Evolutionary conservation across 92 coral and sea anemone genomes (phyloP), one percentile per base, ranked within the genome.

Genomic region (Blastomussa wellsi): DNA sequence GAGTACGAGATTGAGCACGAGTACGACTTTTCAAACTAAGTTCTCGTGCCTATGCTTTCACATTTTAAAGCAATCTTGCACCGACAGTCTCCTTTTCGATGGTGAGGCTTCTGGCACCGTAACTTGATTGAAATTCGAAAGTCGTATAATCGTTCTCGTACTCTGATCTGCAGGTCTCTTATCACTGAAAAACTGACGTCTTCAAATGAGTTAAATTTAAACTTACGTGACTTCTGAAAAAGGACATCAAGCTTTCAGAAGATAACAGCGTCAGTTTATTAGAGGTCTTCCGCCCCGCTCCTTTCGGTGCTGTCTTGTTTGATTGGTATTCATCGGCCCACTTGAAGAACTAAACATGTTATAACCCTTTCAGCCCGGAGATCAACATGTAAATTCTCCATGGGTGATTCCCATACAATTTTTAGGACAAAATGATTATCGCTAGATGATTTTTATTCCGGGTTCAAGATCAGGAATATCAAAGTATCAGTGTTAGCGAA

Each of bases 271-370:
- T 60, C 16, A 94, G 82, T 85, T 90, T 97, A 42, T 64, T 89
- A 22, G 85, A 53, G 1, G 83, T 41, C 22, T 67, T 49, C 22
- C 26, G 52, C 2, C 77, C 79, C 47, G 78, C 36, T 39, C 69
- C 82, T 29, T 65, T 55, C 28, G 51, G 39, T 67, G 71, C 90
- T 52, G 51, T 52, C 64, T 84, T 80, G 65, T 64, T 65, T 12
- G 95, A 41, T 72, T 91, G 95, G 74, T 78, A 91, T 84, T 97
- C 95, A 86, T 97, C 94, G 7, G 93, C 99, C 99, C 99, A 97
- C 80, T 94, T 91, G 86, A 97, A 97, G 76, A 93, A 89, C 99
- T 95, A 49, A 17, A 83, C 64, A 55, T 11, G 3, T 66, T 16
- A 28, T 33, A 16, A 16, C 7, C 47, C 17, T 33, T 2, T 38